Evolutionary conservation across 1,140 invertebrate species (phyloP).

Genomic region (Trinorchestia longiramus): DNA sequence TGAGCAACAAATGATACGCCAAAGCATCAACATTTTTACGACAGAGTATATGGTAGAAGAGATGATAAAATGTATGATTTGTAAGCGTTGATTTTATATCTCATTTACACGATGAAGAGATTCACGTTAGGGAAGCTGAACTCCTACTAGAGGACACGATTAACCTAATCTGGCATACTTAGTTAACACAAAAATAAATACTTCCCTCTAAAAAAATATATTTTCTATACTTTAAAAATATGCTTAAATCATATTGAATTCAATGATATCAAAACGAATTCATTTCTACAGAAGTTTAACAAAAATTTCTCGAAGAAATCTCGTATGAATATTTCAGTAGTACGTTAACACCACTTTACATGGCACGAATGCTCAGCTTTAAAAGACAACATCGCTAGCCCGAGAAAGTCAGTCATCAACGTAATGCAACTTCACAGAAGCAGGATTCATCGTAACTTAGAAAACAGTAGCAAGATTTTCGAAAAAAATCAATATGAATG

Average conservation of each 20-base stretch:
- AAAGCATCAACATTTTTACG: not conserved
- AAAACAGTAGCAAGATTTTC: not conserved
- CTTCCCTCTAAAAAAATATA: no score
- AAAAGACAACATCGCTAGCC: not conserved
- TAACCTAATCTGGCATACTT: not conserved
- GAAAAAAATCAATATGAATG: not conserved
- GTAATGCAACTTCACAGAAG: not conserved
- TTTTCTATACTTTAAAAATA: not conserved
- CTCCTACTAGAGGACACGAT: not conserved
- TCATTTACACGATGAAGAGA: not conserved
- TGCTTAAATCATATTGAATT: not conserved
- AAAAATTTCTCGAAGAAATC: not conserved
- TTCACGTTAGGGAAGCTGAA: not conserved
- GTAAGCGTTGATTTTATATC: not conserved
- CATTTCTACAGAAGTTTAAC: not conserved
- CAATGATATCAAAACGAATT: not conserved
- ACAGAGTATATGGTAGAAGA: not conserved
- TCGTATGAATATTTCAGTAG: not conserved
- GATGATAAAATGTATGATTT: not conserved
- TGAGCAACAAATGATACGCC: not conserved
- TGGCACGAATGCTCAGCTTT: not conserved
- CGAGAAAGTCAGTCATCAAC: not conserved
- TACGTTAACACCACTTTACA: not conserved
- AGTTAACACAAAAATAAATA: not conserved
- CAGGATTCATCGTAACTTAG: not conserved